Base-by-base conservation (phyloP, 2,888 invertebrate species). In the Spisula subtruncata region DNA sequence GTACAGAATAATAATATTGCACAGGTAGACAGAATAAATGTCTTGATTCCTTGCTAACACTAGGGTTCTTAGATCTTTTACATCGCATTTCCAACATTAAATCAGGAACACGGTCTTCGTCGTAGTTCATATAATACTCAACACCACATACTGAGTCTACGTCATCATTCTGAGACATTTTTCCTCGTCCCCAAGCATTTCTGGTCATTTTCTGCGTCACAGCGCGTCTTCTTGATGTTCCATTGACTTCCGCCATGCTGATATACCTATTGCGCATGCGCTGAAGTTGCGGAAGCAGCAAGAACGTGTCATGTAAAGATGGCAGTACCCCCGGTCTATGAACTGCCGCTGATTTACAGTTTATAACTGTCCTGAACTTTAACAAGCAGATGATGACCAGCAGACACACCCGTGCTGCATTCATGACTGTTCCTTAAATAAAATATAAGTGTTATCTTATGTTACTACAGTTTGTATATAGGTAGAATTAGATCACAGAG, bases 81-180 rank as follows among this genome's bases (percentile, higher is more conserved):
- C 83, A 83, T 10, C 46, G 60, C n/a, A 46, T 25, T 83, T 83
- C 83, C 41, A 83, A n/a, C 83, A 83, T 25, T n/a, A 41, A 46
- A 12, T 41, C 32, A 18, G 83, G 83, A n/a, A 83, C n/a, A 12
- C 83, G 66, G 10, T n/a, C 12, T 66, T 25, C 60, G 25, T 66
- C 60, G 8, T 66, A 66, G 60, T 25, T 66, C 60, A 66, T 66
- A n/a, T 25, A 66, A 66, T 25, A 66, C n/a, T 66, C 60, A 8
- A 10, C 10, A 0, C 25, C 60, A 66, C 60, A 66, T 10, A 6
- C 10, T 25, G 25, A 8, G 25, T 66, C 5, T 66, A 66, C 25
- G 25, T n/a, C 60, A 25, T 25, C 5, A n/a, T 2, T 10, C 25
- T 66, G n/a, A 25, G 60, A n/a, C 60, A 12, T 66, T 25, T 25